Conservation (phyloP, 2,797 vertebrate genomes). For the Xiphophorus birchmanni region DNA sequence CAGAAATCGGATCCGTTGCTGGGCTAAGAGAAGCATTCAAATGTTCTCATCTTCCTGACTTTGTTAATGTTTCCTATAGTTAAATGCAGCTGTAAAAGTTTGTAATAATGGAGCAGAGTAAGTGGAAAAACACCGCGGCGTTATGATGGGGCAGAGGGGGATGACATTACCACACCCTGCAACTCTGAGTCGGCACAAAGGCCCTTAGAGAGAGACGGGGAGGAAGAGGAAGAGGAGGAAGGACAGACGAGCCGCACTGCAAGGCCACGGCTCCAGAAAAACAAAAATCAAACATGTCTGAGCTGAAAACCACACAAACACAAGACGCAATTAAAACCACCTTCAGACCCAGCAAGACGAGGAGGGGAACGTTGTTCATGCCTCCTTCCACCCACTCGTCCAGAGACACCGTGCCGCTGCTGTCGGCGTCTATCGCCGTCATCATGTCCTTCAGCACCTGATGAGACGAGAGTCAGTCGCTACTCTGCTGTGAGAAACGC, state of each 20-base stretch:
- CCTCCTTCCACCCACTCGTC: conserved; percentile 93
- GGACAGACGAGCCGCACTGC: conserved; percentile 32
- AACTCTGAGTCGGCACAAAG: conserved; percentile 62
- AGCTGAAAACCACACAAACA: conserved; percentile 8
- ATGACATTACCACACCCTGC: conserved; percentile 63
- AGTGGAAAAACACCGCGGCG: conserved; percentile 58
- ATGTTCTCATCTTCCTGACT: neutral
- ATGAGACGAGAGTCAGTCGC: conserved; percentile 25
- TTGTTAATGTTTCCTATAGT: conserved; percentile 7
- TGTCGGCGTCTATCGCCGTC: conserved; percentile 91
- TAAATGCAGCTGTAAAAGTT: neutral
- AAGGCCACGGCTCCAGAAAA: conserved; percentile 31
- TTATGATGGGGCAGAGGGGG: conserved; percentile 50
- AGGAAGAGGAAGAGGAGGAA: conserved; percentile 38
- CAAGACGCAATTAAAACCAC: conserved; percentile 46
- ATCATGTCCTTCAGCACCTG: conserved; percentile 96
- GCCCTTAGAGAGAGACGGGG: conserved; percentile 23
- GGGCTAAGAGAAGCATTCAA: neutral
- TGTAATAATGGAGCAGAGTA: conserved; percentile 40
- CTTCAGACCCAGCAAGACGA: conserved; percentile 92
- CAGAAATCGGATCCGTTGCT: neutral
- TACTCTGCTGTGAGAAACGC: conserved; percentile 5
- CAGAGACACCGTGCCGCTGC: conserved; percentile 90
- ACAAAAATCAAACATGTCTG: conserved; percentile 41
- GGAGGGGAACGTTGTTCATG: conserved; percentile 90